Base-by-base conservation (phyloP, 2,888 invertebrate species). In the Hirtodrosophila alboralis region DNA sequence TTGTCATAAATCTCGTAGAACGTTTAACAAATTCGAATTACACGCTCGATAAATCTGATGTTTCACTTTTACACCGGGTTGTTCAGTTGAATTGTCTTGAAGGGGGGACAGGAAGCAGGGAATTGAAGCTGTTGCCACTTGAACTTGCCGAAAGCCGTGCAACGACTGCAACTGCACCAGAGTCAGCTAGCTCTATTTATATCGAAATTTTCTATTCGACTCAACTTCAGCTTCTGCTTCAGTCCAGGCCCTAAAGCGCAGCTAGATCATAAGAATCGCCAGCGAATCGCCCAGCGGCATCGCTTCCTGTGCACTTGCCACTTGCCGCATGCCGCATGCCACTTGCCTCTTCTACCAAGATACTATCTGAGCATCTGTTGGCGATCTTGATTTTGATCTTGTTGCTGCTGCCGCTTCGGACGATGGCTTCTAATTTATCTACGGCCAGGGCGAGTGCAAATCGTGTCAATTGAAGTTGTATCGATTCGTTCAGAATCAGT, bases 21-120 rank as follows among this genome's bases (percentile, higher is more conserved):
- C 53, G 73, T 61, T 60, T 28, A 37, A 23, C 75, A 79, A 81
- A 81, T 18, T 18, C 75, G 76, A 81, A 81, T 18, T 18, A 77
- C 81, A 81, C 81, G 81, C 86, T 81, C 86, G 86, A 86, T 81
- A 86, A 81, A 85, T 58, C 66, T 70, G 73, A 81, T 60, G 78
- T 66, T 44, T 67, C 73, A 75, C 84, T 81, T 68, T 58, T 36
- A 40, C 56, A 28, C 41, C n/a, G n/a, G n/a, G n/a, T 18, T 18
- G 18, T 18, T 18, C 2, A 4, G 18, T 18, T 18, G 18, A 18
- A 5, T 18, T 18, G 18, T 56, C 48, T 44, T 12, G 3, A 28
- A 12, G 41, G 8, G 12, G 28, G 26, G 9, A 14, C 1, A n/a
- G 14, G 9, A 14, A 13, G 27, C n/a, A 16, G 40, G 14, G 23